These are phyloP conservation scores for Drosophila melanogaster DNA, from an alignment of 1,140 invertebrate species.

Conservation along the genomic window Release_6_plus_ISO1_MT NT_033779.5:15737001-15737500, in stretches of 20 bases:
- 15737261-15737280: too few species aligned
- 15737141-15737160: too few species aligned
- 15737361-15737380: too few species aligned
- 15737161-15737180: too few species aligned
- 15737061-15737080: constrained; percentile 11
- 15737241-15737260: too few species aligned
- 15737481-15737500: constrained; percentile 29
- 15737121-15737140: neutral
- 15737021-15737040: constrained; percentile 22
- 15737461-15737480: constrained; percentile 13
- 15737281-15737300: too few species aligned
- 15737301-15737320: neutral
- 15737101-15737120: neutral
- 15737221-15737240: too few species aligned
- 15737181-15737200: too few species aligned
- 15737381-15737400: neutral
- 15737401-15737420: constrained; percentile 2
- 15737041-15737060: neutral
- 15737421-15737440: constrained; percentile 15
- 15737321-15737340: neutral
- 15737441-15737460: neutral
- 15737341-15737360: neutral
- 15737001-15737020: constrained; percentile 16
- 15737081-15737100: constrained; percentile 17
- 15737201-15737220: too few species aligned